Conservation (phyloP, 2,888 invertebrate species). For the Troides aeacus region DNA sequence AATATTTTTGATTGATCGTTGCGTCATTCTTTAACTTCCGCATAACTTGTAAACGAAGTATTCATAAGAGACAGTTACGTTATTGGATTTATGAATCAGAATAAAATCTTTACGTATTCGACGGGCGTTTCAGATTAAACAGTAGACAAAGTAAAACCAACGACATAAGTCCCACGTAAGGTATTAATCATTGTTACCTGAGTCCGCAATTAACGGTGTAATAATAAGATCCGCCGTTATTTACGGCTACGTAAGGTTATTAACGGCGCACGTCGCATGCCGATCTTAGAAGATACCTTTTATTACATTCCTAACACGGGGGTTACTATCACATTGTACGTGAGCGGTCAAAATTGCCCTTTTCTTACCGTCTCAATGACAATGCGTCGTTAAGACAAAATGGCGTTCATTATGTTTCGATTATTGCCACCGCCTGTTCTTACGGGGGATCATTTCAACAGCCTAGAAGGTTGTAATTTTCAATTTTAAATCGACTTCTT, state of each 20-base stretch:
- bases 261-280: constrained; percentile 46
- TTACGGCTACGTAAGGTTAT: constrained; percentile 30
- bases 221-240: constrained; percentile 29
- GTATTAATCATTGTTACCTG: constrained; percentile 25
- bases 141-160: constrained; percentile 8
- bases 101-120: constrained; percentile 3
- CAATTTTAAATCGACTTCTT: constrained; percentile 23
- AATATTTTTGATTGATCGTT: not conserved
- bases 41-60: not conserved
- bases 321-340: constrained; percentile 53
- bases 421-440: constrained; percentile 36
- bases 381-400: constrained; percentile 67
- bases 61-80: not conserved
- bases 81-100: not conserved
- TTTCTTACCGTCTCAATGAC: constrained; percentile 55
- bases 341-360: constrained; percentile 58
- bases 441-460: constrained; percentile 14
- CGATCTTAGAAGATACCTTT: constrained; percentile 60
- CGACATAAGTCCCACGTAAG: constrained; percentile 12
- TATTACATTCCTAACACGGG: constrained; percentile 63
- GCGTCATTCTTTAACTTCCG: not conserved
- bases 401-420: constrained; percentile 38
- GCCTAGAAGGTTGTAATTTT: constrained; percentile 11
- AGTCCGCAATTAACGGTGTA: constrained; percentile 24
- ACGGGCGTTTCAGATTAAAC: not conserved